These are phyloP conservation scores for Hedya salicella DNA, from an alignment of 2,888 invertebrate species.

Conservation along the genomic window DNA sequence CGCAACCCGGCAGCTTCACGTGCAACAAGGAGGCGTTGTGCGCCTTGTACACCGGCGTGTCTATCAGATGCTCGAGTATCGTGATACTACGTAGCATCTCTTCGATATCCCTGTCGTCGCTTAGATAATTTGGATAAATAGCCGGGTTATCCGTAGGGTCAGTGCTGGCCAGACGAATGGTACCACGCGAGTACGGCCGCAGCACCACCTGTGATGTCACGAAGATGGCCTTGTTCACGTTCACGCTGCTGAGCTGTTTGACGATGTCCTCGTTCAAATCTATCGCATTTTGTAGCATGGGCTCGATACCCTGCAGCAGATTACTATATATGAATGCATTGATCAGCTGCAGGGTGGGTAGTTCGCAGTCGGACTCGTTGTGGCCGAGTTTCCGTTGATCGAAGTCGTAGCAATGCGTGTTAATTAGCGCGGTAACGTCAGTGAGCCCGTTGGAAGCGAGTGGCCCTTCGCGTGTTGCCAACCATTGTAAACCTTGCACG, in stretches of 20 bases:
- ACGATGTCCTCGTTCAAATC: slow-evolving; percentile 51
- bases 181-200: slow-evolving; percentile 59
- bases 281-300: slow-evolving; percentile 47
- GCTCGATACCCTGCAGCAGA: slow-evolving; percentile 45
- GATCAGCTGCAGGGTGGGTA: slow-evolving; percentile 62
- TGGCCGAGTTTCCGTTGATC: slow-evolving; percentile 49
- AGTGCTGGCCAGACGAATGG: slow-evolving; percentile 57
- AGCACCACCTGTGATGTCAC: slow-evolving; percentile 58
- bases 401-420: slow-evolving; percentile 64
- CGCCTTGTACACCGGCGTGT: slow-evolving; percentile 50
- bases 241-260: slow-evolving; percentile 55
- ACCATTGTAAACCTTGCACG: slow-evolving; percentile 48
- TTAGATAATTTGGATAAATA: slow-evolving; percentile 63
- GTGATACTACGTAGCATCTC: slow-evolving; percentile 57
- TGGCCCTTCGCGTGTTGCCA: slow-evolving; percentile 52
- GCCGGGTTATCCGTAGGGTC: slow-evolving; percentile 57
- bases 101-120: slow-evolving; percentile 58
- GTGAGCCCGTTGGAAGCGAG: slow-evolving; percentile 64
- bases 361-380: slow-evolving; percentile 55
- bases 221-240: slow-evolving; percentile 54
- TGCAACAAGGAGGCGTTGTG: slow-evolving; percentile 55
- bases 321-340: slow-evolving; percentile 57
- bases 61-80: slow-evolving; percentile 57
- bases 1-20: slow-evolving; percentile 57
- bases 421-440: slow-evolving; percentile 59